phyloP scores from a whole-genome alignment of 1,140 invertebrate genomes.

The Ostrea edulis region DNA sequence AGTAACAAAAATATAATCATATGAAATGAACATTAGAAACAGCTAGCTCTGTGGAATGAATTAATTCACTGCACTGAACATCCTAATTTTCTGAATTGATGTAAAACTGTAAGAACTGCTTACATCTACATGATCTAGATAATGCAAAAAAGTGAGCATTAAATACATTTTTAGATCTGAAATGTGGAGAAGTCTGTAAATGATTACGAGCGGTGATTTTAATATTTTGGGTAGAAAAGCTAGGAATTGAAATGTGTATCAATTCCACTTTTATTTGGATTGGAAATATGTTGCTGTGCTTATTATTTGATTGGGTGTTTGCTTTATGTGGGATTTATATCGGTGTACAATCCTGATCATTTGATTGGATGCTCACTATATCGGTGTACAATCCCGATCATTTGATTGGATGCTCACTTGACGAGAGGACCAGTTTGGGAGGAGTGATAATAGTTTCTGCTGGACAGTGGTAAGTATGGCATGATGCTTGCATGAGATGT shows the following conservation, averaged over 20 bases:
- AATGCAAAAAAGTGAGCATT: neutral
- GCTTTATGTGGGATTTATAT: conserved; percentile 14
- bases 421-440: neutral
- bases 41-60: no score
- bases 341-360: neutral
- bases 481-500: conserved; percentile 28
- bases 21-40: neutral
- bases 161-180: neutral
- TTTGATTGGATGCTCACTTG: conserved; percentile 16
- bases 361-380: no score
- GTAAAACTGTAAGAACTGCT: neutral
- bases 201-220: neutral
- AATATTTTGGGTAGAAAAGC: neutral
- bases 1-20: neutral
- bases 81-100: neutral
- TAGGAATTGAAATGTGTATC: neutral
- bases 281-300: conserved; percentile 18
- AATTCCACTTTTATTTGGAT: neutral
- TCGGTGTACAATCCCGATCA: neutral
- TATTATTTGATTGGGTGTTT: conserved; percentile 15
- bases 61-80: neutral
- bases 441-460: neutral
- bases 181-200: neutral
- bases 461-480: conserved; percentile 1
- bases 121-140: no score